Conservation (phyloP, 2,888 invertebrate species). For the Calliscelio sp. region DNA sequence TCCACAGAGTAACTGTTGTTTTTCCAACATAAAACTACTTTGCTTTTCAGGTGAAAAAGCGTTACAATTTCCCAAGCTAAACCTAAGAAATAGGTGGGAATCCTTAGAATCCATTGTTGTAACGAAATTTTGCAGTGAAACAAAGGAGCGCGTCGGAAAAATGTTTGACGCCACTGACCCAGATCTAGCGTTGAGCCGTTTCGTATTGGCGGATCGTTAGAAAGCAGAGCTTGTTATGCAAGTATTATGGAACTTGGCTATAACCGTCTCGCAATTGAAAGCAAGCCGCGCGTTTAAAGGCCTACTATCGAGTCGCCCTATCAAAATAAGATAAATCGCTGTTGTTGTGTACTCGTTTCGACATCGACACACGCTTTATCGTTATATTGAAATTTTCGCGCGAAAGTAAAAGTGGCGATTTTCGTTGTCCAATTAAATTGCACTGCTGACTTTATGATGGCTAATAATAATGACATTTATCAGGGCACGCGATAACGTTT, state of each 20-base stretch:
- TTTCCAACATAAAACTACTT: too few relatives aligned
- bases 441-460: not conserved
- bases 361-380: slow-evolving; percentile 31
- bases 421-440: too few relatives aligned
- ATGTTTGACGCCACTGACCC: slow-evolving; percentile 69
- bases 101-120: slow-evolving; percentile 44
- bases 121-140: slow-evolving; percentile 43
- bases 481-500: slow-evolving; percentile 35
- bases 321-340: slow-evolving; percentile 67
- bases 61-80: too few relatives aligned
- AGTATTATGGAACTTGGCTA: slow-evolving; percentile 65
- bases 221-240: slow-evolving; percentile 73
- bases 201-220: slow-evolving; percentile 73
- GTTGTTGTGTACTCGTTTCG: slow-evolving; percentile 59
- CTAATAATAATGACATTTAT: slow-evolving; percentile 40
- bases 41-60: not conserved
- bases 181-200: slow-evolving; percentile 63
- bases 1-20: too few relatives aligned
- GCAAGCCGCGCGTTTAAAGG: slow-evolving; percentile 50
- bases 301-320: slow-evolving; percentile 52
- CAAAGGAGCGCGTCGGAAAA: slow-evolving; percentile 48
- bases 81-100: too few relatives aligned
- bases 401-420: slow-evolving; percentile 48
- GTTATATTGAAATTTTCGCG: not conserved
- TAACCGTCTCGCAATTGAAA: slow-evolving; percentile 48